A percentile compares a stretch with the other conserved stretches of the same genome.
These are phyloP conservation scores for Tenodera sinensis DNA, from an alignment of 2,888 invertebrate species.

Conservation along the genomic window DNA sequence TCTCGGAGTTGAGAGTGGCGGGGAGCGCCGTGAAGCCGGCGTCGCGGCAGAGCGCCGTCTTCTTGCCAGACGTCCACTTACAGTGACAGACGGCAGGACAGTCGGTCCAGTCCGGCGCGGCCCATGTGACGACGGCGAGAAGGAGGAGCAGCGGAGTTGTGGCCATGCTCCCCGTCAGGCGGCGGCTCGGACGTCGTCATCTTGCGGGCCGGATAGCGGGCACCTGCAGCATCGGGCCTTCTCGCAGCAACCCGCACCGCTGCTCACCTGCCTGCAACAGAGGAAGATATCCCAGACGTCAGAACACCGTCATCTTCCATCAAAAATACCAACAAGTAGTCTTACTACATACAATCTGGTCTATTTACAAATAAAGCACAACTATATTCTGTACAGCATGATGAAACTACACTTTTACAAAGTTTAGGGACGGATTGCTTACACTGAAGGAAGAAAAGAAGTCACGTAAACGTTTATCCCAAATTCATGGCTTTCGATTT, in stretches of 20 bases:
- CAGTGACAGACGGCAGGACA: conserved; percentile 83
- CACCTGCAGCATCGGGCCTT: conserved; percentile 20
- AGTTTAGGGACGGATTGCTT: no score
- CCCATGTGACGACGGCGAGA: conserved; percentile 38
- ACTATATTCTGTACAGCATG: no score
- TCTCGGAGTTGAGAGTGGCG: conserved; percentile 63
- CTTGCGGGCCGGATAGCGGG: conserved; percentile 15
- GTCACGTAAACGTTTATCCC: no score
- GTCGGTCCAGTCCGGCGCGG: conserved; percentile 78
- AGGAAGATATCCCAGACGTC: background rate
- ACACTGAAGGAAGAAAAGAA: no score
- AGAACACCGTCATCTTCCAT: no score
- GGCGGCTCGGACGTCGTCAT: conserved; percentile 21
- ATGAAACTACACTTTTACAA: no score
- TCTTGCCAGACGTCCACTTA: conserved; percentile 90
- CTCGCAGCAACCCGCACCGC: background rate
- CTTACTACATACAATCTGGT: no score
- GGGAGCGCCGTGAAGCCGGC: conserved; percentile 78
- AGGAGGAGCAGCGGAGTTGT: conserved; percentile 29
- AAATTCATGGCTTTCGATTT: no score
- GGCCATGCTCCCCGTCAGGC: conserved; percentile 18
- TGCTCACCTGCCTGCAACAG: background rate
- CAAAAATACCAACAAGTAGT: no score
- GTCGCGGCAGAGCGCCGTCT: conserved; percentile 80
- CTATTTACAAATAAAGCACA: no score